Evolutionary conservation across 30 jellyfish, hydroid and myxozoan species (phyloP), one percentile per base, ranked within the genome.

Genomic region (Pelagia noctiluca): DNA sequence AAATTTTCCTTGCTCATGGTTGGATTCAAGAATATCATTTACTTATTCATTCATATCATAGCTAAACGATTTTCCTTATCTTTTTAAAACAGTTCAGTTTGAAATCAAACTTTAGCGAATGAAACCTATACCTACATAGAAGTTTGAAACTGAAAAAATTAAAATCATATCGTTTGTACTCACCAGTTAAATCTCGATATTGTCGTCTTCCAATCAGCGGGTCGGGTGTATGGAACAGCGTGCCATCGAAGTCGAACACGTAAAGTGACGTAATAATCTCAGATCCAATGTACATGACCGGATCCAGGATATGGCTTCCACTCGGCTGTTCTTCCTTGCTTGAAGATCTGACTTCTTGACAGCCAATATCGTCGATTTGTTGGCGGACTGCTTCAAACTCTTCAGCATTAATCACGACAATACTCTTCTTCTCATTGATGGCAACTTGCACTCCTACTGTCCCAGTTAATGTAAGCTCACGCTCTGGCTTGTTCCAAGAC

Each of bases 221-320:
- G 33, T 72, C 97, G 11, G 99, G 99, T 1, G 97, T 84, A 21
- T 75, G 84, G 61, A 95, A 95, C 35, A 95, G 75, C 0, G 99
- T 95, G 16, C 97, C 96, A 69, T 95, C 99, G 62, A 95, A 95
- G 50, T 95, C 99, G 70, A 95, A 95, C 33, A 95, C 90, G 37
- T 61, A 84, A 71, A 94, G 53, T 18, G 92, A 75, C 66, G 76
- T 63, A 25, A 84, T 64, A 29, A 35, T 60, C 8, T 70, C 85
- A 18, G 85, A 87, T 2, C 93, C 93, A 19, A 76, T 19, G 30
- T 76, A 73, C 71, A 90, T 3, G 21, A 29, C 75, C 0, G 90
- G 90, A 42, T 23, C 34, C 13, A 22, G 47, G 47, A n/a, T 46
- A 24, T 25, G 10, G 32, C 52, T 23, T 12, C 18, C 13, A 53